Evolutionary conservation across 1,140 invertebrate genomes (phyloP), one percentile per base, ranked within the genome.

Genomic region (Leguminivora glycinivorella): DNA sequence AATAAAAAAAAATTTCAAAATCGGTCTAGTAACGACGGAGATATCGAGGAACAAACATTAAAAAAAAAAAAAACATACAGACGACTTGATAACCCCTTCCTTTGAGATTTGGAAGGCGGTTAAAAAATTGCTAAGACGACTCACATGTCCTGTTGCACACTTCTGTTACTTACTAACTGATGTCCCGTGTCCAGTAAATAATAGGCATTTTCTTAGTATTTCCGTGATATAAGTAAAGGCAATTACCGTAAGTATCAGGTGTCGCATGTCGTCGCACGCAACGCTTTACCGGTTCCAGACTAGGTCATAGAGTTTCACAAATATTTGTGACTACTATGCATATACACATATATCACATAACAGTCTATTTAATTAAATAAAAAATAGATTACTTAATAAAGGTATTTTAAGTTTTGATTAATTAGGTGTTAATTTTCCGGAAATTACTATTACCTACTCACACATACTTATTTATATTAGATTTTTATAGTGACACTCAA

Each of bases 241-340:
- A 6, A 63, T 63, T 63, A 63, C 58, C 58, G 31, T 63, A 63
- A 63, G 58, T 63, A 63, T 63, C 58, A 14, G 58, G 58, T 63
- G 58, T 63, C 58, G 58, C 58, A 63, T 63, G 19, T 29, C 26
- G 58, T 29, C 26, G 26, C 58, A 63, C 58, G 58, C 58, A 63
- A 63, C 58, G 58, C 26, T 63, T 63, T 63, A 63, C 29, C 58
- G 58, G 58, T 63, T 63, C 58, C 58, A 63, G 26, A 29, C 26
- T 63, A 31, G 58, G 58, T 63, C 58, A 34, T 63, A 63, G 58
- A 63, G 58, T 63, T 63, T 63, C 58, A 63, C 58, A 63, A 63
- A 63, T 63, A 63, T 63, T 63, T 63, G 58, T 34, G 12, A 29
- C 58, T 29, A 63, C 17, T 34, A 63, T 63, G 26, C 58, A 63